These are phyloP conservation scores for Neolamprologus tretocephalus DNA, from an alignment of 2,113 vertebrate species.

Conservation along the genomic window DNA sequence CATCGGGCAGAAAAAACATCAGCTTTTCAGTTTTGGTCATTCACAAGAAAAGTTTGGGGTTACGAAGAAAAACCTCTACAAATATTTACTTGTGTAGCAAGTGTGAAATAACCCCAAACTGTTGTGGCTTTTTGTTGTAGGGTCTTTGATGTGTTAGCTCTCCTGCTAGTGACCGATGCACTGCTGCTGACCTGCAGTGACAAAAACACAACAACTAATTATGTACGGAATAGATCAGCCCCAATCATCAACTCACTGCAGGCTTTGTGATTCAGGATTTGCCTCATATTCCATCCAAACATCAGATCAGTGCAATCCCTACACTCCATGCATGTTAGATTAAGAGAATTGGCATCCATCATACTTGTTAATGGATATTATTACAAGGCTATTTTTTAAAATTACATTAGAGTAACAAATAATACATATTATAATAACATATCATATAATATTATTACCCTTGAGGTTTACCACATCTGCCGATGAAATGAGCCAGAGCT, in stretches of 20 bases:
- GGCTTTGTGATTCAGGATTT: neutral
- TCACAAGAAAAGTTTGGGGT: neutral
- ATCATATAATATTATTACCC: neutral
- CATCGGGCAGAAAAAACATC: neutral
- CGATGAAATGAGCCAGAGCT: neutral
- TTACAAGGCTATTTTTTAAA: neutral
- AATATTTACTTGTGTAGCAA: neutral
- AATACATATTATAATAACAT: neutral
- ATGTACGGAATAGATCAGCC: neutral
- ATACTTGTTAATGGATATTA: neutral
- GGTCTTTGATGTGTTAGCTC: neutral
- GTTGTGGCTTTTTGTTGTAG: neutral
- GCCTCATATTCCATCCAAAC: neutral
- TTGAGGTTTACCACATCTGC: neutral
- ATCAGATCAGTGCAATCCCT: neutral
- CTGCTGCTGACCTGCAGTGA: neutral
- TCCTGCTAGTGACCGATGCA: neutral
- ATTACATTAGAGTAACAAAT: neutral
- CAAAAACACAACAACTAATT: neutral
- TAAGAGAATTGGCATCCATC: neutral
- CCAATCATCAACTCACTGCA: neutral
- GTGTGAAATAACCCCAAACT: neutral
- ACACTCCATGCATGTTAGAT: neutral
- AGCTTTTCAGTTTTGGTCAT: neutral
- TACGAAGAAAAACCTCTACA: neutral